Percentiles rank a stretch among this genome's conserved stretches.
These are phyloP conservation scores for Drosophila crucigera DNA, from an alignment of 2,888 invertebrate species.

Conservation along the genomic window DNA sequence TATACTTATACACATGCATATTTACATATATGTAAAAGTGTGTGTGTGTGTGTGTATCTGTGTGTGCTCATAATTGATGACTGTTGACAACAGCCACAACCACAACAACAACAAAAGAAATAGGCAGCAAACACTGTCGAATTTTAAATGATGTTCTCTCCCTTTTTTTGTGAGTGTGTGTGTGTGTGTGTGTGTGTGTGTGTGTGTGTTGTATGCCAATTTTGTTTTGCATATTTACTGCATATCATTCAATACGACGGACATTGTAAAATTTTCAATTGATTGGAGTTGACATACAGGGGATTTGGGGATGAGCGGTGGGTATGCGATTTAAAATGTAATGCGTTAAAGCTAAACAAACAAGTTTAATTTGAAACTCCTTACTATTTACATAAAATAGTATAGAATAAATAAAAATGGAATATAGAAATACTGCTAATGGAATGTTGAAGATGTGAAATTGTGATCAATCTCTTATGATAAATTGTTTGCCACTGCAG, in stretches of 20 bases:
- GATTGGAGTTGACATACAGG: slow-evolving; percentile 34
- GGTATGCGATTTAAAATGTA: neutral
- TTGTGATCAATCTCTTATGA: neutral
- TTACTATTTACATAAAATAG: too few species aligned
- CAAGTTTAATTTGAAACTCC: neutral
- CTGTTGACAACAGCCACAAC: slow-evolving; percentile 60
- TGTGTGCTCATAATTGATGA: slow-evolving; percentile 65
- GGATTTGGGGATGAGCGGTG: neutral
- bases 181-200: neutral
- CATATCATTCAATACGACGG: slow-evolving; percentile 33
- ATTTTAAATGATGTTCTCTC: slow-evolving; percentile 61
- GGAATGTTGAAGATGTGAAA: neutral
- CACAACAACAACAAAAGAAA: slow-evolving; percentile 26
- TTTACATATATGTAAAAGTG: neutral
- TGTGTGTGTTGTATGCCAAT: slow-evolving; percentile 9
- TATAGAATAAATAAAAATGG: too few species aligned
- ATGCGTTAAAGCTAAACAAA: neutral
- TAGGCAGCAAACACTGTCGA: slow-evolving; percentile 16
- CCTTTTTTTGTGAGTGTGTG: slow-evolving; percentile 11
- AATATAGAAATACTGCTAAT: neutral
- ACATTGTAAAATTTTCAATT: slow-evolving; percentile 30
- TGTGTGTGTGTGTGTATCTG: slow-evolving; percentile 16
- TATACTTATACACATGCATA: slow-evolving; percentile 3
- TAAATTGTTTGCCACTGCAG: neutral
- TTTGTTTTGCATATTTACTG: slow-evolving; percentile 53